Percentiles rank a stretch among this genome's conserved stretches.
These are phyloP conservation scores for Teleiodes luculella DNA, from an alignment of 2,888 invertebrate species.

Conservation along the genomic window DNA sequence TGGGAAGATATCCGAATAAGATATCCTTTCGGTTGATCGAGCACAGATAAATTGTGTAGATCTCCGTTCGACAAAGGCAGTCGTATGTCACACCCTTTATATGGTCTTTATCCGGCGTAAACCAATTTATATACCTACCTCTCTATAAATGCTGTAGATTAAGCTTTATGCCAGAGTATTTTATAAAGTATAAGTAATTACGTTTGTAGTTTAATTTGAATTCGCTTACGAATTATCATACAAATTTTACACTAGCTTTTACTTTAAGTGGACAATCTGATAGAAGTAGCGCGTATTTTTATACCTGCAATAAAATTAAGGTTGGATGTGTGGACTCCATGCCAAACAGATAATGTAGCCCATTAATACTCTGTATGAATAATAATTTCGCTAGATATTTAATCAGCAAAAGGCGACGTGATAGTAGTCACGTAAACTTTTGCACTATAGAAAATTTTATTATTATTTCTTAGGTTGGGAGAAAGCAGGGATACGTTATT, in stretches of 20 bases:
- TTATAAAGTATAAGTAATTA: slow-evolving; percentile 59
- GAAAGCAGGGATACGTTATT: too few relatives aligned
- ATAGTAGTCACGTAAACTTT: slow-evolving; percentile 8
- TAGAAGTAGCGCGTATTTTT: slow-evolving; percentile 35
- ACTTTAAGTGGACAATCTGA: slow-evolving; percentile 23
- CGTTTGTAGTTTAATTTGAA: slow-evolving; percentile 68
- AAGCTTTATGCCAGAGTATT: slow-evolving; percentile 33
- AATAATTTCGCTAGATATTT: slow-evolving; percentile 2
- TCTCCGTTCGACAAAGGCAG: slow-evolving; percentile 1
- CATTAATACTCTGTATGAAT: slow-evolving; percentile 21
- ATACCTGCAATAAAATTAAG: slow-evolving; percentile 32
- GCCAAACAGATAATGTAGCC: slow-evolving; percentile 13
- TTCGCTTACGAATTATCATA: slow-evolving; percentile 46
- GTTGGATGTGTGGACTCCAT: slow-evolving; percentile 22
- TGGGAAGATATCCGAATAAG: slow-evolving; percentile 59
- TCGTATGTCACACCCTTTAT: slow-evolving; percentile 7
- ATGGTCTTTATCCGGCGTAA: neutral
- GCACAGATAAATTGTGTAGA: slow-evolving; percentile 50
- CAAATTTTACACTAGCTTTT: slow-evolving; percentile 34
- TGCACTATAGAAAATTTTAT: neutral
- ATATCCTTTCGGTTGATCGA: slow-evolving; percentile 48
- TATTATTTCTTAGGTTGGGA: too few relatives aligned
- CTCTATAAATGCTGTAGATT: slow-evolving; percentile 32
- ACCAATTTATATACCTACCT: slow-evolving; percentile 1
- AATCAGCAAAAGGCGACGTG: slow-evolving; percentile 11